These are phyloP conservation scores for Anabas testudineus DNA, from an alignment of 2,797 vertebrate species.

Conservation along the genomic window DNA sequence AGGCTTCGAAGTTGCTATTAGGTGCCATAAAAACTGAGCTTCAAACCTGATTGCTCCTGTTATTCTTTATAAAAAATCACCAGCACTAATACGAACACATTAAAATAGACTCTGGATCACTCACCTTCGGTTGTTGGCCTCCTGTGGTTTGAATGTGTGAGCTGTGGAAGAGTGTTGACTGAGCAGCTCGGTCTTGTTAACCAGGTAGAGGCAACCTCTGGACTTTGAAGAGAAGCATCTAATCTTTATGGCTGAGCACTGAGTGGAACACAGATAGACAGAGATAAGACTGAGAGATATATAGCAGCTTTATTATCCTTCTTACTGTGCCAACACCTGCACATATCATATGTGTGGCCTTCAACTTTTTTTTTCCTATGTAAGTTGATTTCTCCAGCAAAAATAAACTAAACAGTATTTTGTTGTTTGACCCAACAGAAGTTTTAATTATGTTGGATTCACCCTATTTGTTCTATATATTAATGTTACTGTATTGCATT, in stretches of 20 bases:
- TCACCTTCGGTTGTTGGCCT: conserved; percentile 34
- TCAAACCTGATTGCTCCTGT: too few species aligned
- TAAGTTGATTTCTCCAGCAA: not conserved
- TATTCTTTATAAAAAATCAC: not conserved
- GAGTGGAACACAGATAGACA: conserved; percentile 17
- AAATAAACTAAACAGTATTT: not conserved
- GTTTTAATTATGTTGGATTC: not conserved
- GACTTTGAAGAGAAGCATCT: conserved; percentile 33
- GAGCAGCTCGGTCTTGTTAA: conserved; percentile 48
- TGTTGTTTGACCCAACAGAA: not conserved
- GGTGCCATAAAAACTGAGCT: too few species aligned
- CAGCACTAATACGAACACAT: not conserved
- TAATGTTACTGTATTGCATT: not conserved
- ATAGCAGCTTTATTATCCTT: conserved; percentile 11
- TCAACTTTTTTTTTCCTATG: not conserved
- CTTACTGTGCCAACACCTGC: not conserved
- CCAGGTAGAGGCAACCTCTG: conserved; percentile 4
- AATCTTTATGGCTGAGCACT: conserved; percentile 63
- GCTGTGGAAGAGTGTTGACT: not conserved
- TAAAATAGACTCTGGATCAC: conserved; percentile 12
- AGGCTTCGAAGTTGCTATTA: too few species aligned
- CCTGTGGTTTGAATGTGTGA: not conserved
- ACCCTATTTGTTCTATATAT: not conserved
- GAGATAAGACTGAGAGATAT: conserved; percentile 45
- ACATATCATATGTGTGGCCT: not conserved